A percentile compares a stretch with the other conserved stretches of the same genome.
These are phyloP conservation scores for Papilio dardanus DNA, from an alignment of 1,140 invertebrate genomes.

Conservation along the genomic window DNA sequence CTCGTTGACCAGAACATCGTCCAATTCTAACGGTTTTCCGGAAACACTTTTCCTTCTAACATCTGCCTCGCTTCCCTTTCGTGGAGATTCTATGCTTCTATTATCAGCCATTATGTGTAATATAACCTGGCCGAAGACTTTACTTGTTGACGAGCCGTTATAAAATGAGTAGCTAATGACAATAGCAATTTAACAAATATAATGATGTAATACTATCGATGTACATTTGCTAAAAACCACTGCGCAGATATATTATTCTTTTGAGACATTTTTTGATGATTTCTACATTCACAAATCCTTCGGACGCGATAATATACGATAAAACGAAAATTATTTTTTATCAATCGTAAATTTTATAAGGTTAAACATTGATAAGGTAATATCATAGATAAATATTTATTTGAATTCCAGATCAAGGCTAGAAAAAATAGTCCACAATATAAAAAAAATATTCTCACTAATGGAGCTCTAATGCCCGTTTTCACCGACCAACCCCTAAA, in stretches of 20 bases:
- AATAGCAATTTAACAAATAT: not conserved
- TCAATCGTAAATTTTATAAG: slow-evolving; percentile 15
- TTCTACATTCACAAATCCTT: not conserved
- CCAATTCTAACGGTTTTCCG: slow-evolving; percentile 50
- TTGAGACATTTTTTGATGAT: not conserved
- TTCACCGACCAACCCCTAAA: too few species aligned
- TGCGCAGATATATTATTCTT: not conserved
- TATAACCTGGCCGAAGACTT: not conserved
- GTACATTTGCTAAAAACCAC: not conserved
- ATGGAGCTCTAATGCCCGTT: too few species aligned
- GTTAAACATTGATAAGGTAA: slow-evolving; percentile 1
- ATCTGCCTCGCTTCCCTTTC: slow-evolving; percentile 11
- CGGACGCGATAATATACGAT: not conserved
- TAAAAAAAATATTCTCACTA: too few species aligned
- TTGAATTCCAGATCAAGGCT: slow-evolving; percentile 9
- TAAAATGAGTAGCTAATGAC: not conserved
- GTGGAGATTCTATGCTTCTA: slow-evolving; percentile 12
- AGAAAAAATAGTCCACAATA: too few species aligned
- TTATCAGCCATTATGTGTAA: slow-evolving; percentile 28
- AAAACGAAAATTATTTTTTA: not conserved
- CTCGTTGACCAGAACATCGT: slow-evolving; percentile 58
- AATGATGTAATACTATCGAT: not conserved
- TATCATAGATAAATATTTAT: not conserved
- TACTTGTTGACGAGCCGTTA: not conserved
- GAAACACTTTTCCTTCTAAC: slow-evolving; percentile 1